Percentiles rank a stretch among this genome's conserved stretches.
phyloP scores from a whole-genome alignment of 1,140 invertebrate species.

The Drosophila ercepeae region DNA sequence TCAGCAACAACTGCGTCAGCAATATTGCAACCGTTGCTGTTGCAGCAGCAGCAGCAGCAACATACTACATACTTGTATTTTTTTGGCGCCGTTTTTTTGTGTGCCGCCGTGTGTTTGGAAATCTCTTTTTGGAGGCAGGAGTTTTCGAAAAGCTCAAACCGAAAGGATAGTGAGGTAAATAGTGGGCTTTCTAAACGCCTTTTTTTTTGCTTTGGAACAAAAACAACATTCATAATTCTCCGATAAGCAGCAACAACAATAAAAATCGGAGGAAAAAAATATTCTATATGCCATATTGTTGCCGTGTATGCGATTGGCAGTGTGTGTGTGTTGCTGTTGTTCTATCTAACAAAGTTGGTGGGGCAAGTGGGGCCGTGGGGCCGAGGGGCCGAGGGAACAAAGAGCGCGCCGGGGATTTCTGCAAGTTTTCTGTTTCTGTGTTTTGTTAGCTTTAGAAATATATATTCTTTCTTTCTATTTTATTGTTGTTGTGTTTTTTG shows the following conservation, averaged over 20 bases:
- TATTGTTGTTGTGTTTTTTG: slow-evolving; percentile 34
- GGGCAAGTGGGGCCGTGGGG: not conserved
- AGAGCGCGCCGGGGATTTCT: slow-evolving; percentile 59
- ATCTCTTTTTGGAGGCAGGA: slow-evolving; percentile 19
- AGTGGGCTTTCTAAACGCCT: not conserved
- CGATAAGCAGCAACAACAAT: slow-evolving; percentile 58
- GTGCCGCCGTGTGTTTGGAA: slow-evolving; percentile 36
- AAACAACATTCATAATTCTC: slow-evolving; percentile 37
- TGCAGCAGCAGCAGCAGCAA: slow-evolving; percentile 24
- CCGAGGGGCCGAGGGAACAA: not conserved
- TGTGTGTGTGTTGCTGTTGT: slow-evolving; percentile 50
- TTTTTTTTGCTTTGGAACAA: slow-evolving; percentile 16
- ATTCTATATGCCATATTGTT: slow-evolving; percentile 73
- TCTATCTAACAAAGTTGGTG: slow-evolving; percentile 74
- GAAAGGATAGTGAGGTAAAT: not conserved
- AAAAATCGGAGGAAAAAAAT: slow-evolving; percentile 50
- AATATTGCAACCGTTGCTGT: slow-evolving; percentile 1
- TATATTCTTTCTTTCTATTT: slow-evolving; percentile 44
- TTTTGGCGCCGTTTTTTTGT: slow-evolving; percentile 76
- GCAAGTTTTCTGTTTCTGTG: slow-evolving; percentile 78
- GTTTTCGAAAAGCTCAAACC: not conserved
- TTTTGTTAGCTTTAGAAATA: slow-evolving; percentile 81
- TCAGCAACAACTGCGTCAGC: not conserved
- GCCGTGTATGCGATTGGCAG: slow-evolving; percentile 16
- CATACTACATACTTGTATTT: slow-evolving; percentile 24